Evolutionary conservation across 1,140 invertebrate species (phyloP).

Genomic region (Microplitis mediator): DNA sequence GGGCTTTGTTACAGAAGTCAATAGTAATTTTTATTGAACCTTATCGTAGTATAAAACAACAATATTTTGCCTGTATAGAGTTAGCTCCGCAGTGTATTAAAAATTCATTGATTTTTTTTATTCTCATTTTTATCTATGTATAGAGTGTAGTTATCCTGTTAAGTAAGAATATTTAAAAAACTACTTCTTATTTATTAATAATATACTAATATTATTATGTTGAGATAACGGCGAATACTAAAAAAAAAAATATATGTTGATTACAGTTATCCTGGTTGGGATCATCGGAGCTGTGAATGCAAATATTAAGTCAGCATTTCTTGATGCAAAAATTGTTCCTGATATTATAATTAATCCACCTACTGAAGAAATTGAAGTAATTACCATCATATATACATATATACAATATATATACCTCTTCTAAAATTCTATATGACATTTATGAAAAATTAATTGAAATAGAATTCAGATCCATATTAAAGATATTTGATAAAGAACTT

Average conservation of each 20-base stretch:
- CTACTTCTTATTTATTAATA: not conserved
- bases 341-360: slow-evolving; percentile 61
- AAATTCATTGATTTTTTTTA: too few species aligned
- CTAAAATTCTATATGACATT: not conserved
- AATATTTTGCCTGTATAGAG: too few species aligned
- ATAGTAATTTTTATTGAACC: too few species aligned
- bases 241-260: not conserved
- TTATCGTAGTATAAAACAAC: too few species aligned
- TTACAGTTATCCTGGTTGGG: slow-evolving; percentile 46
- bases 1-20: too few species aligned
- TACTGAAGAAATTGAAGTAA: slow-evolving; percentile 55
- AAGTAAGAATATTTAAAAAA: not conserved
- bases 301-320: slow-evolving; percentile 49
- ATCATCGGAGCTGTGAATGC: slow-evolving; percentile 34
- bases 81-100: too few species aligned
- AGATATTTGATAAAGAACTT: too few species aligned
- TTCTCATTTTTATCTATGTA: too few species aligned
- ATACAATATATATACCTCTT: not conserved
- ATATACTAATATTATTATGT: not conserved
- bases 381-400: not conserved
- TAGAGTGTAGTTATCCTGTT: too few species aligned
- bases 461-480: too few species aligned
- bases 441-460: not conserved
- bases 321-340: slow-evolving; percentile 59
- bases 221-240: not conserved